Percentiles rank a stretch among this genome's conserved stretches.
Evolutionary conservation across 2,797 vertebrate species (phyloP).

Genomic region (Podarcis siculus): DNA sequence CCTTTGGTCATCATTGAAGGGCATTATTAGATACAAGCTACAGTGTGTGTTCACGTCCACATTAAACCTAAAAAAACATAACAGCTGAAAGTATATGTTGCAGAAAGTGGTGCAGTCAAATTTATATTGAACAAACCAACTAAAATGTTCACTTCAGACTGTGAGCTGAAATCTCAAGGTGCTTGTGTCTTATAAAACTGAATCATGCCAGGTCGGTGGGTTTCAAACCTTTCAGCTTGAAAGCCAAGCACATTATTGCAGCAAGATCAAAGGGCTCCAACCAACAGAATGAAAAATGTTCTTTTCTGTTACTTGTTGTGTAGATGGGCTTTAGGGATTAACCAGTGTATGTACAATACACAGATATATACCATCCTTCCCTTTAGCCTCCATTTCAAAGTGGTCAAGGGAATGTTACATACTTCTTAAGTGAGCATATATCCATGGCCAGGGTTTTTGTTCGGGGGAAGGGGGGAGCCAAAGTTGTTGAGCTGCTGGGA

Average conservation of each 20-base stretch:
- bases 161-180: not conserved
- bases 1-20: not conserved
- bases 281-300: not conserved
- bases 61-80: not conserved
- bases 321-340: not conserved
- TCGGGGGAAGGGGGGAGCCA: too few relatives aligned
- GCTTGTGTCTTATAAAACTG: not conserved
- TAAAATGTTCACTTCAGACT: not conserved
- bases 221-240: not conserved
- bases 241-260: not conserved
- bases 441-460: too few relatives aligned
- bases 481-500: too few relatives aligned
- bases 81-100: not conserved
- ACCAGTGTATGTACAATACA: not conserved
- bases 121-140: not conserved
- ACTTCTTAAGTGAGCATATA: not conserved
- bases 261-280: not conserved
- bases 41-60: not conserved
- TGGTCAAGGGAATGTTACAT: not conserved
- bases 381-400: not conserved
- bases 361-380: not conserved
- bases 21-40: not conserved
- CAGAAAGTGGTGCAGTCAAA: not conserved
- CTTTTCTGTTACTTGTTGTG: not conserved
- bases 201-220: not conserved